Evolutionary conservation across 2,797 vertebrate species (phyloP), one percentile per base, ranked within the genome.

Genomic region (Melanotaenia maccullochi): DNA sequence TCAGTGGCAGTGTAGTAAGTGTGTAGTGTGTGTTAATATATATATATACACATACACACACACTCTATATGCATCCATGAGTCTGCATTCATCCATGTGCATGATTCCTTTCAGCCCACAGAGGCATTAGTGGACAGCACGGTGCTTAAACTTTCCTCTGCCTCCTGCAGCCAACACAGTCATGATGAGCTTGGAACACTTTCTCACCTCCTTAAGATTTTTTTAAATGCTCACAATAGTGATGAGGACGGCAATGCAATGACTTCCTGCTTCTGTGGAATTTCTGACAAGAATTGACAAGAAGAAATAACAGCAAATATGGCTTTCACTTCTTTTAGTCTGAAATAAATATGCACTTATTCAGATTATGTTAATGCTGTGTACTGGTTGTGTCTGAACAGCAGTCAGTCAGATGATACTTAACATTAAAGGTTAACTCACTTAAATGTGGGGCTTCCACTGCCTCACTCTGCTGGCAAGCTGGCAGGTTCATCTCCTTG

Each of bases 121-220:
- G 44, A 44, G 64, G 76, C 75, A 73, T 51, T 79, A 79, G 72
- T n/a, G 24, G 56, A 35, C 22, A 56, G 33, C 38, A 14, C 32
- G 22, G 42, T 62, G 4, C 59, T 64, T 32, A 59, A 60, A 67
- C 57, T 68, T 70, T 6, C 1, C 14, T 18, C 52, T 60, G 16
- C 24, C 51, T 71, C 38, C n/a, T 61, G 49, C 36, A 38, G 54
- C 68, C 73, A 82, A 86, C 78, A 82, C 65, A 55, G 67, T 76
- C 71, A 70, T 72, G 52, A 59, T 82, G 72, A 82, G 73, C 79
- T 76, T 65, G 73, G 57, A 67, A 64, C 74, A 38, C 58, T 78
- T 52, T 24, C 59, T 79, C 65, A 85, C 76, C 85, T 81, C 61
- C 16, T 52, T 16, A 3, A 8, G 4, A 5, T 60, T 66, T 63